Base-by-base conservation (phyloP, 1,140 invertebrate species). In the Heliconius eleuchia region DNA sequence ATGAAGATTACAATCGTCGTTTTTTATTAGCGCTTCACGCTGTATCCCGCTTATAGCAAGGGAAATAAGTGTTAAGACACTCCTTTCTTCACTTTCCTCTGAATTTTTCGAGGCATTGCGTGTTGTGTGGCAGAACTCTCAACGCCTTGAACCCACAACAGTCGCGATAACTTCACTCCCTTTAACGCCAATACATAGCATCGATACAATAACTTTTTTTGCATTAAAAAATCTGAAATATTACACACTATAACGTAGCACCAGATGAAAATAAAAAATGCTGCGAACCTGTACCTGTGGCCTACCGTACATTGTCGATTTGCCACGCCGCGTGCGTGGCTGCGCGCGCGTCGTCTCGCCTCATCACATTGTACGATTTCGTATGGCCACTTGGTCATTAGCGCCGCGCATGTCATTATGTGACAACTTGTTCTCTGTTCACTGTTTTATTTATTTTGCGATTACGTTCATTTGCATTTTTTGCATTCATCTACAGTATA, bases 361-460 rank as follows among this genome's bases (percentile, higher is more conserved):
- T 78, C 84, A 80, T 86, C 84, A 87, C 84, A 91, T 90, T 90
- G 88, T 89, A 85, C 88, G 84, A 90, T 92, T 90, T 87, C 78
- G 84, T 87, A 90, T 87, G 87, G 85, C 83, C 87, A 84, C 82
- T 76, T 81, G 80, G 83, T 86, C 88, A 90, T 90, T 89, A 90
- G 85, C 83, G 87, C 86, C 86, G 86, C 89, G 76, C 84, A 84
- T 78, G 85, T 85, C 82, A 87, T 88, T 88, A 86, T 79, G 76
- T 85, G 86, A 87, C 86, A 87, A 91, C 86, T 86, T 88, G 80
- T 86, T 86, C 74, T 73, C 34, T 34, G 34, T 34, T 75, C 74
- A 80, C 77, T 85, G 82, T 85, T 88, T 91, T 89, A 86, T 88
- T 88, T 91, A 87, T 85, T 87, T 83, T 86, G 82, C 84, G 82